A percentile compares a stretch with the other conserved stretches of the same genome.
phyloP scores from a whole-genome alignment of 2,797 vertebrate species.

The Takifugu ocellatus region DNA sequence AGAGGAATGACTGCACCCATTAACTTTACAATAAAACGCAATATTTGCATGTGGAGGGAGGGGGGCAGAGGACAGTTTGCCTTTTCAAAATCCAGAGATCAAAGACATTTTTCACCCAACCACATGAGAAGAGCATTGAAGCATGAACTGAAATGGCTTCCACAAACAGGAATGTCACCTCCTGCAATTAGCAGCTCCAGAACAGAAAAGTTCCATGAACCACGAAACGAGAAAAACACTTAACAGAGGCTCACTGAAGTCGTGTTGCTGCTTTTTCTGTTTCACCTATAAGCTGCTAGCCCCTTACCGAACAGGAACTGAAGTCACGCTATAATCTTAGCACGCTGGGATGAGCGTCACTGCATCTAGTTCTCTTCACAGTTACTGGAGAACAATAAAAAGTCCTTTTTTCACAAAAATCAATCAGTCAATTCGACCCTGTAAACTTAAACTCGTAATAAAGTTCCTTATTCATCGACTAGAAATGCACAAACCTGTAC shows the following conservation, averaged over 20 bases:
- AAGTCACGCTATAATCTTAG: neutral
- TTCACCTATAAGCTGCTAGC: neutral
- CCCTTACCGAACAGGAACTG: neutral
- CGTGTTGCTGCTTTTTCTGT: neutral
- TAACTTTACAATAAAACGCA: neutral
- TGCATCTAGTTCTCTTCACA: neutral
- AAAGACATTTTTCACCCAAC: conserved; percentile 11
- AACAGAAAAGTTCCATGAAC: conserved; percentile 24
- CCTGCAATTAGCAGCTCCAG: conserved; percentile 34
- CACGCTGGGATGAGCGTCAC: neutral
- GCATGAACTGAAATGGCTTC: conserved; percentile 36
- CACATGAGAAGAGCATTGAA: conserved; percentile 33
- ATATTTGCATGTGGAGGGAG: neutral
- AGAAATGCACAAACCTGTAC: neutral
- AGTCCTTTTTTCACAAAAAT: neutral
- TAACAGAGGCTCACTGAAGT: conserved; percentile 4
- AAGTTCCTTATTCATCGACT: neutral
- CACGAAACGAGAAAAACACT: neutral
- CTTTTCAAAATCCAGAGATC: conserved; percentile 10
- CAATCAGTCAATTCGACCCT: too few species aligned
- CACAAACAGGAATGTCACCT: conserved; percentile 36
- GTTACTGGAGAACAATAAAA: neutral
- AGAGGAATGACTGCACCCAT: neutral
- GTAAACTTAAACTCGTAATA: too few species aligned
- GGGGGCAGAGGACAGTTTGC: conserved; percentile 8